These are phyloP conservation scores for Alauda arvensis DNA, from an alignment of 2,797 vertebrate species.

Conservation along the genomic window DNA sequence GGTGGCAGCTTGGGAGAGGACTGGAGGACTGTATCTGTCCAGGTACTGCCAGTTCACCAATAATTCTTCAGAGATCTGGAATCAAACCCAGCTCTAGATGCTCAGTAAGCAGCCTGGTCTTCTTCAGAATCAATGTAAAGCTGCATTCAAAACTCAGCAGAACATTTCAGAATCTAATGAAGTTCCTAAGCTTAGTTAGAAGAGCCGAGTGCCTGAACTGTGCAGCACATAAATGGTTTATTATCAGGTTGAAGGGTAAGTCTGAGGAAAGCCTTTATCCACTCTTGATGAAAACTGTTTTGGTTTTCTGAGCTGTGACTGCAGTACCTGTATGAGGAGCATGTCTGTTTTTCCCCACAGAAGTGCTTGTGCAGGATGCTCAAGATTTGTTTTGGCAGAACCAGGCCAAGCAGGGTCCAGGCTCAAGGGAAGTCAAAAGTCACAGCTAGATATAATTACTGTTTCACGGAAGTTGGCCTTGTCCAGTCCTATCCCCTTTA, in stretches of 20 bases:
- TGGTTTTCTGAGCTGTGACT: not conserved
- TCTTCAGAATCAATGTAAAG: not conserved
- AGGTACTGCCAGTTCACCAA: not conserved
- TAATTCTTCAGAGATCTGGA: not conserved
- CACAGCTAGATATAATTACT: not conserved
- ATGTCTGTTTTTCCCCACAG: not conserved
- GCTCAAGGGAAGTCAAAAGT: not conserved
- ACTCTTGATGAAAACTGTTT: not conserved
- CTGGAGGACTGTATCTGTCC: not conserved
- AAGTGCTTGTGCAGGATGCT: not conserved
- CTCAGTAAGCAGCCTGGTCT: not conserved
- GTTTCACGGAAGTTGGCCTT: not conserved
- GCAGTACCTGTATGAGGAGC: rapidly evolving
- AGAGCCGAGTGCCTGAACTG: not conserved
- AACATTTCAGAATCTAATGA: not conserved
- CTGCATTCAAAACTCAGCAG: not conserved
- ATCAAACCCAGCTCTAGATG: not conserved
- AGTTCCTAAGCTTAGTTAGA: not conserved
- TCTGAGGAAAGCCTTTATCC: not conserved
- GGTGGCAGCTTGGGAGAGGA: rapidly evolving
- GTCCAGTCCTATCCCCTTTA: not conserved
- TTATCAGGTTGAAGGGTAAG: not conserved
- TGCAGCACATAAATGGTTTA: not conserved
- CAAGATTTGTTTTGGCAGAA: not conserved
- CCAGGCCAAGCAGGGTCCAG: not conserved